These are phyloP conservation scores for Athetis lepigone DNA, from an alignment of 2,888 invertebrate genomes.

Conservation along the genomic window DNA sequence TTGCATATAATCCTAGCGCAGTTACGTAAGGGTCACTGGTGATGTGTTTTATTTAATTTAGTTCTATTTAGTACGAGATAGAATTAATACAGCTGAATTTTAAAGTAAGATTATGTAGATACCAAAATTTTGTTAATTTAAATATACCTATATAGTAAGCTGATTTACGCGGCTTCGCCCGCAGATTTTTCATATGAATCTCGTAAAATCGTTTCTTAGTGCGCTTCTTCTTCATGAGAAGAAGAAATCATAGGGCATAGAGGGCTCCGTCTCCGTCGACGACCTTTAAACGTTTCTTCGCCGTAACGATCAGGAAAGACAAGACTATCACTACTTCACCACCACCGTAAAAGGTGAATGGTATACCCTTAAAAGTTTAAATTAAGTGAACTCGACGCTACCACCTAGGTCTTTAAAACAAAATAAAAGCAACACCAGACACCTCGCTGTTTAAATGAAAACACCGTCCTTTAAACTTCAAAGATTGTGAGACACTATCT, in stretches of 20 bases:
- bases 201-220: too few species aligned
- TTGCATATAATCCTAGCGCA: neutral
- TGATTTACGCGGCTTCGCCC: too few species aligned
- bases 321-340: constrained; percentile 30
- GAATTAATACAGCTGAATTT: too few species aligned
- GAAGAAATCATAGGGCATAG: too few species aligned
- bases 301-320: constrained; percentile 9
- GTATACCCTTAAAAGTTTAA: constrained; percentile 18
- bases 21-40: neutral
- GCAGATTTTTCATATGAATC: too few species aligned
- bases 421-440: constrained; percentile 32
- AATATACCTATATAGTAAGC: too few species aligned
- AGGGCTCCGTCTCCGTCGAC: too few species aligned
- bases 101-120: too few species aligned
- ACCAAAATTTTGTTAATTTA: too few species aligned
- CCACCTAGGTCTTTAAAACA: constrained; percentile 14
- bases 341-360: neutral
- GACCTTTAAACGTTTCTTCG: constrained; percentile 5
- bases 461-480: constrained; percentile 26
- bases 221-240: too few species aligned
- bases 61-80: too few species aligned
- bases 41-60: too few species aligned
- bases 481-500: constrained; percentile 40
- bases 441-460: constrained; percentile 15
- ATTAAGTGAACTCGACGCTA: constrained; percentile 3